Evolutionary conservation across 1,140 invertebrate species (phyloP).

Genomic region (Mizuhopecten yessoensis): DNA sequence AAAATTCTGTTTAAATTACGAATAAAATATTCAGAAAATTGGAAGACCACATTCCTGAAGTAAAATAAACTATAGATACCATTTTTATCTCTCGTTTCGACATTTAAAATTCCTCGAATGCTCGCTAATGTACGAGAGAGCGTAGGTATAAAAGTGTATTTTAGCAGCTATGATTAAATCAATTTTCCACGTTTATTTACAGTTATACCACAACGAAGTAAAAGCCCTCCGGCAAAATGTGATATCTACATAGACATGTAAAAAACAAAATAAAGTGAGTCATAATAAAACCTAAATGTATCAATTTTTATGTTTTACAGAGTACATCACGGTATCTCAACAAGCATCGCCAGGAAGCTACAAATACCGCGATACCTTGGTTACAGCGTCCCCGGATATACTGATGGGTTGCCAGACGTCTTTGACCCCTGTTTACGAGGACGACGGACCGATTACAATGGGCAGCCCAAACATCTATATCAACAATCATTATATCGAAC

Average conservation of each 20-base stretch:
- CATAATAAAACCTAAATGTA: background rate
- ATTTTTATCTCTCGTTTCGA: background rate
- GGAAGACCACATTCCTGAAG: background rate
- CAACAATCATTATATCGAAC: slow-evolving; percentile 2
- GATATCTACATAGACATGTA: background rate
- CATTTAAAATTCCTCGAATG: slow-evolving; percentile 33
- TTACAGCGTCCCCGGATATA: background rate
- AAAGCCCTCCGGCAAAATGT: background rate
- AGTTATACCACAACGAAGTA: background rate
- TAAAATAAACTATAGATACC: background rate
- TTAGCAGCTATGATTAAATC: background rate
- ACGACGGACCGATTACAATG: background rate
- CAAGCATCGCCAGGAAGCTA: background rate
- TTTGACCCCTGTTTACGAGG: slow-evolving; percentile 1
- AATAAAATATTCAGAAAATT: background rate
- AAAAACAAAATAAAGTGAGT: background rate
- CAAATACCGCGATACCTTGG: background rate
- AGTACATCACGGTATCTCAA: background rate
- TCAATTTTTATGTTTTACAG: background rate
- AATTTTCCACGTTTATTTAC: background rate
- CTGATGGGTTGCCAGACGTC: slow-evolving; percentile 23
- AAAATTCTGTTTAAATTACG: slow-evolving; percentile 20
- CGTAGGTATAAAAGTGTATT: background rate
- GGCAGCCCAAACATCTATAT: background rate
- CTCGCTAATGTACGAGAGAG: background rate